Evolutionary conservation across 64 coral and sea anemone species (phyloP), one percentile per base, ranked within the genome.

Genomic region (Stylophora pistillata): DNA sequence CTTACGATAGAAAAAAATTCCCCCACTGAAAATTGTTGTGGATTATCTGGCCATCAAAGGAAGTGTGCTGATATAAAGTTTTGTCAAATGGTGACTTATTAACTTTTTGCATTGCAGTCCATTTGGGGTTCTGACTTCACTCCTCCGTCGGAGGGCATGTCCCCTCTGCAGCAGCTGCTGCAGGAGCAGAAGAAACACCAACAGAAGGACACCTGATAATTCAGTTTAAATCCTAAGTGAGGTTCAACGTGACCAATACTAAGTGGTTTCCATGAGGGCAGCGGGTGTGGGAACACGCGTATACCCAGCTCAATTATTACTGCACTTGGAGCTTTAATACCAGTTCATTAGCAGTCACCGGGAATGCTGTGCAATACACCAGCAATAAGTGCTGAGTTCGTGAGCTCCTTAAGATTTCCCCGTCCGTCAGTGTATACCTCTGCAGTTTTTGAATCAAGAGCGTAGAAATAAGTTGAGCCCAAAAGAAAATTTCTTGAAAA

Each of bases 131-230:
- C 78, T 57, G 90, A 92, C 54, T 86, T 92, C 58, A 77, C 90
- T 20, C 79, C 79, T 34, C 41, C 58, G 21, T 47, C 76, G 53
- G 81, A 92, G 53, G 90, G 90, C 15, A 65, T 92, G 73, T 92
- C 90, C 17, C 82, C 90, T 25, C 81, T 92, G 9, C 90, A 92
- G 57, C 90, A 92, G 15, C 58, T 92, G 15, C 28, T 92, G 10
- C 90, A 92, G 37, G 90, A 92, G 76, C 90, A 92, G 72, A 83
- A 86, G 82, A 92, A 92, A 41, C 90, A 75, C 16, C 83, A 92
- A 53, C 63, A 92, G 31, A 86, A 78, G 61, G 89, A 83, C 71
- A 92, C 90, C 47, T 92, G 90, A 92, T 15, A 23, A 20, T 63
- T 14, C 62, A 54, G 62, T 2, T 41, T 14, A 37, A 58, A 14